Percentiles rank a stretch among this genome's conserved stretches.
Evolutionary conservation across 2,113 vertebrate genomes (phyloP).

Genomic region (Callocephalon fimbriatum): DNA sequence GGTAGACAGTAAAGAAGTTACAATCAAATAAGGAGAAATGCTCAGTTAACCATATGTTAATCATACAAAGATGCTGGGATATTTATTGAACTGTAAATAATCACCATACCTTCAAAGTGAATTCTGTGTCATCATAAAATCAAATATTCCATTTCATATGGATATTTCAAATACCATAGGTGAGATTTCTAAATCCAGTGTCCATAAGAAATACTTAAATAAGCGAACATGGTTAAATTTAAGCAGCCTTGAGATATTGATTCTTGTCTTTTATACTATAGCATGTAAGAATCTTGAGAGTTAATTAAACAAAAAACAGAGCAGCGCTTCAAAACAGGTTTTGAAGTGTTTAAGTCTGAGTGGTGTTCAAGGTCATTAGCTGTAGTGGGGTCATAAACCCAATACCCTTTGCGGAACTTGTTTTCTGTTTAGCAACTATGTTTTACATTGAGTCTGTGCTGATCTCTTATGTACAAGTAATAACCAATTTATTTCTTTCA

Average conservation of each 20-base stretch:
- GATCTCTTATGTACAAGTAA: not conserved
- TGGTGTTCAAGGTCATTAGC: not conserved
- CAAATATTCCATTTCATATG: not conserved
- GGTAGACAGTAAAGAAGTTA: not conserved
- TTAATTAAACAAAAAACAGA: not conserved
- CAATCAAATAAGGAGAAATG: not conserved
- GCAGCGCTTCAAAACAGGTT: not conserved
- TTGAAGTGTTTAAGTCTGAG: not conserved
- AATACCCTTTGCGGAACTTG: not conserved
- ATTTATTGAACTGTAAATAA: not conserved
- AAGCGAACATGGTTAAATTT: not conserved
- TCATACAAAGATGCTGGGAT: not conserved
- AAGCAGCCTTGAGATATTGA: not conserved
- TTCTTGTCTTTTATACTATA: not conserved
- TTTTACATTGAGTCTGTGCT: not conserved
- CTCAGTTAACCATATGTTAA: not conserved
- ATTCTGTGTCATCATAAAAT: not conserved
- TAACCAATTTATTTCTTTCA: not conserved
- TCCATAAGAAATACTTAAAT: not conserved
- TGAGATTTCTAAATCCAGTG: not conserved
- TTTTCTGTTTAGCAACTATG: not conserved
- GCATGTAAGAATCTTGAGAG: not conserved
- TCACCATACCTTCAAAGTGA: not conserved
- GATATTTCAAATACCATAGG: not conserved
- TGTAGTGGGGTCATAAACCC: not conserved